phyloP scores from a whole-genome alignment of 1,140 invertebrate genomes.

The Polyergus mexicanus region DNA sequence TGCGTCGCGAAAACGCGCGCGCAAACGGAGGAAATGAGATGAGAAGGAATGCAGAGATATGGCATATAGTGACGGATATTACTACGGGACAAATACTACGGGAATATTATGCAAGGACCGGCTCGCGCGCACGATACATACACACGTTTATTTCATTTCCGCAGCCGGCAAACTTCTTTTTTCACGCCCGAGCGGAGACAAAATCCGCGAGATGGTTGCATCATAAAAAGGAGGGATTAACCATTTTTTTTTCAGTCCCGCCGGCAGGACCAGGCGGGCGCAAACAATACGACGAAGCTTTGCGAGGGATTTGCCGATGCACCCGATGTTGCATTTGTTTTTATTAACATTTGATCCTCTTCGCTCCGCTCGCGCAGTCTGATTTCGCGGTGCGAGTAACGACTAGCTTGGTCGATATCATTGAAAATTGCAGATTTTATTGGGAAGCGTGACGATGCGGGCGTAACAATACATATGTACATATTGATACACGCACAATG shows the following conservation, averaged over 20 bases:
- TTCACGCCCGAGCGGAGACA: slow-evolving; percentile 28
- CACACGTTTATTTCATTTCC: slow-evolving; percentile 66
- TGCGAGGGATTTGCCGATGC: slow-evolving; percentile 70
- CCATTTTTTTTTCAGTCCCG: slow-evolving; percentile 56
- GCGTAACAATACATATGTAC: neutral
- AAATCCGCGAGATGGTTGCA: slow-evolving; percentile 41
- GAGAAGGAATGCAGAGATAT: neutral
- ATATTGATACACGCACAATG: neutral
- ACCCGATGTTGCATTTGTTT: slow-evolving; percentile 68
- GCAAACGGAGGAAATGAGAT: slow-evolving; percentile 14
- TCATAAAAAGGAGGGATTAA: slow-evolving; percentile 72
- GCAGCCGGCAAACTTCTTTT: slow-evolving; percentile 30
- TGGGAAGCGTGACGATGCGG: neutral
- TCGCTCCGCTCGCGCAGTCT: slow-evolving; percentile 25
- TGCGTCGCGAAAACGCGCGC: slow-evolving; percentile 26
- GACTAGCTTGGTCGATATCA: slow-evolving; percentile 29
- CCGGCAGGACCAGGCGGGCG: neutral
- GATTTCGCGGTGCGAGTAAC: slow-evolving; percentile 44
- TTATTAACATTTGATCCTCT: slow-evolving; percentile 71
- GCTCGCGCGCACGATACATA: slow-evolving; percentile 30
- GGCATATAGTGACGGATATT: neutral
- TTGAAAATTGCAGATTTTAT: slow-evolving; percentile 61
- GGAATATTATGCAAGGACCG: slow-evolving; percentile 14
- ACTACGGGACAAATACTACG: neutral
- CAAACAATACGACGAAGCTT: slow-evolving; percentile 67